phyloP scores from a whole-genome alignment of 2,888 invertebrate genomes.

The Lamproptera curius region DNA sequence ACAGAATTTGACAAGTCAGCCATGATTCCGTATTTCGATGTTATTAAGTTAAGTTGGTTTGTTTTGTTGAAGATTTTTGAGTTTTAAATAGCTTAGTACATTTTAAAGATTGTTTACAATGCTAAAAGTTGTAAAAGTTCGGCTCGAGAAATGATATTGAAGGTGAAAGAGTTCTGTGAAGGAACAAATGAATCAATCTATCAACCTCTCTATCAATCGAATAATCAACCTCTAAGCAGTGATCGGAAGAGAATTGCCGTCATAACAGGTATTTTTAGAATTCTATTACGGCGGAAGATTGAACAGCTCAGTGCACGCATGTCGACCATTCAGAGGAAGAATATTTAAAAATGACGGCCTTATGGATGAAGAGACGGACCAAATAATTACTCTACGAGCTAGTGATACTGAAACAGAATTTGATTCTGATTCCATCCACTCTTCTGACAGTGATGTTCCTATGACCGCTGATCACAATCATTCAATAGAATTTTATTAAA shows the following conservation, averaged over 20 bases:
- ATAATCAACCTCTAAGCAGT: slow-evolving; percentile 11
- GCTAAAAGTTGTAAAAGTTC: too few species aligned
- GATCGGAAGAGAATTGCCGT: slow-evolving; percentile 23
- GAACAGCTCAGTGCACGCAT: slow-evolving; percentile 20
- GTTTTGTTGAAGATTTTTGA: too few species aligned
- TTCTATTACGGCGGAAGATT: slow-evolving; percentile 19
- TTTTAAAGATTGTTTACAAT: not conserved
- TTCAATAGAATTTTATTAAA: not conserved
- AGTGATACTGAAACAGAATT: slow-evolving; percentile 20
- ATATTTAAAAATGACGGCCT: slow-evolving; percentile 19
- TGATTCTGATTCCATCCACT: slow-evolving; percentile 3
- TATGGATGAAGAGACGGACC: slow-evolving; percentile 16
- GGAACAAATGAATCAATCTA: too few species aligned
- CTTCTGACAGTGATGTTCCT: not conserved
- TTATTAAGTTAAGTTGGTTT: too few species aligned
- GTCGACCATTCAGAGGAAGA: slow-evolving; percentile 20
- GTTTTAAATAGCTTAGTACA: not conserved
- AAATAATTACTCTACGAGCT: slow-evolving; percentile 16
- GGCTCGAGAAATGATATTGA: too few species aligned
- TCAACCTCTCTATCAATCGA: not conserved
- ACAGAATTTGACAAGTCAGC: too few species aligned
- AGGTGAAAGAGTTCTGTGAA: too few species aligned
- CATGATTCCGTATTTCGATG: too few species aligned
- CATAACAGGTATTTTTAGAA: slow-evolving; percentile 19
- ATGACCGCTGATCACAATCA: not conserved